These are phyloP conservation scores for Cynopterus brachyotis DNA, from an alignment of 2,113 vertebrate species.

Conservation along the genomic window DNA sequence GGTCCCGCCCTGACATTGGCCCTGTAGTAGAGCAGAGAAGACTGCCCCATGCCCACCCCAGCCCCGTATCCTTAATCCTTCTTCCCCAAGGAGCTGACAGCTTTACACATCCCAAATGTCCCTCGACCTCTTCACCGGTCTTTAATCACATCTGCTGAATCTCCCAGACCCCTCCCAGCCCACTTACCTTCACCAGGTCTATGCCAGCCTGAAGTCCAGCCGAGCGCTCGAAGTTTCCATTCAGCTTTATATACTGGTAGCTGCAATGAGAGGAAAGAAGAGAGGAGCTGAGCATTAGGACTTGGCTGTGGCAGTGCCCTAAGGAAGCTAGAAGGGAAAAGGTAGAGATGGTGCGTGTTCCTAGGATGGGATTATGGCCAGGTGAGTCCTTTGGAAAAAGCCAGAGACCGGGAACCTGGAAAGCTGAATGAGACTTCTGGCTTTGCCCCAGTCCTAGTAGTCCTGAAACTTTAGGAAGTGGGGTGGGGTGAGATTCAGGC, in stretches of 20 bases:
- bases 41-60: no score
- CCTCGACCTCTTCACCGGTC: neutral
- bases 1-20: neutral
- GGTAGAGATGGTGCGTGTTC: neutral
- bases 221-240: slow-evolving; percentile 94
- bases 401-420: neutral
- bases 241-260: slow-evolving; percentile 89
- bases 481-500: neutral
- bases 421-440: neutral
- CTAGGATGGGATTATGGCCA: neutral
- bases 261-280: slow-evolving; percentile 77
- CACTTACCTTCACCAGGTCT: slow-evolving; percentile 88
- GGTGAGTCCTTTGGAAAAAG: neutral
- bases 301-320: neutral
- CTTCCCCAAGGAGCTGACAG: neutral
- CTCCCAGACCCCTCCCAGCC: neutral
- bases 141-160: neutral
- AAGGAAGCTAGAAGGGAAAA: neutral
- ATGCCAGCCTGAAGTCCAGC: slow-evolving; percentile 95
- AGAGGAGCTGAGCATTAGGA: neutral
- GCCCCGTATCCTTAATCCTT: neutral
- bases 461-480: neutral
- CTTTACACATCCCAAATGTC: neutral
- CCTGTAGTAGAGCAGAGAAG: neutral
- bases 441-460: neutral